These are phyloP conservation scores for Nettapus auritus DNA, from an alignment of 2,113 vertebrate species.

Conservation along the genomic window DNA sequence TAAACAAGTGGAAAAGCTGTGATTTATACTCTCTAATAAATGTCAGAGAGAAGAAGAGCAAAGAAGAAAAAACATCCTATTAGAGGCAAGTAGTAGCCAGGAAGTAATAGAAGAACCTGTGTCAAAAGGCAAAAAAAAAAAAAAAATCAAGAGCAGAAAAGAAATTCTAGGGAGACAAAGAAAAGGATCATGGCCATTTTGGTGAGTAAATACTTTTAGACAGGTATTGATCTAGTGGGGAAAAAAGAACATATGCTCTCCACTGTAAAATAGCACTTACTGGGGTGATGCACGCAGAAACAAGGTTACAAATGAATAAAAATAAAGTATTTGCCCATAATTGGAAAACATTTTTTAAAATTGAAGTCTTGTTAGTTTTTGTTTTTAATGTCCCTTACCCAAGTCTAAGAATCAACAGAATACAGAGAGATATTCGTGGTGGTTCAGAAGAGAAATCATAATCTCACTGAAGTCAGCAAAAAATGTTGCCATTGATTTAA, in stretches of 20 bases:
- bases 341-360: background rate
- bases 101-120: constrained; percentile 26
- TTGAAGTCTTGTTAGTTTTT: background rate
- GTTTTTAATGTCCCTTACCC: background rate
- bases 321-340: background rate
- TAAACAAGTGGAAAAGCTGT: constrained; percentile 37
- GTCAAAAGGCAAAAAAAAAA: constrained; percentile 5
- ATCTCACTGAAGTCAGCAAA: background rate
- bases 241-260: background rate
- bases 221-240: constrained; percentile 58
- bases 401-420: background rate
- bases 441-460: background rate
- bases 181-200: constrained; percentile 41
- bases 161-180: constrained; percentile 57
- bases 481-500: background rate
- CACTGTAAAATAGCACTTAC: constrained; percentile 47
- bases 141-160: constrained; percentile 25
- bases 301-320: background rate
- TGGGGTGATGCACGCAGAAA: background rate
- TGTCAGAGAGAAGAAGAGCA: background rate
- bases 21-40: constrained; percentile 20
- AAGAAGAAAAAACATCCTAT: background rate
- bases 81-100: constrained; percentile 1
- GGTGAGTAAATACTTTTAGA: constrained; percentile 67
- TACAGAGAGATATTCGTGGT: background rate